Conservation (phyloP, 2,888 invertebrate genomes). For the Sphaerophoria rueppellii region DNA sequence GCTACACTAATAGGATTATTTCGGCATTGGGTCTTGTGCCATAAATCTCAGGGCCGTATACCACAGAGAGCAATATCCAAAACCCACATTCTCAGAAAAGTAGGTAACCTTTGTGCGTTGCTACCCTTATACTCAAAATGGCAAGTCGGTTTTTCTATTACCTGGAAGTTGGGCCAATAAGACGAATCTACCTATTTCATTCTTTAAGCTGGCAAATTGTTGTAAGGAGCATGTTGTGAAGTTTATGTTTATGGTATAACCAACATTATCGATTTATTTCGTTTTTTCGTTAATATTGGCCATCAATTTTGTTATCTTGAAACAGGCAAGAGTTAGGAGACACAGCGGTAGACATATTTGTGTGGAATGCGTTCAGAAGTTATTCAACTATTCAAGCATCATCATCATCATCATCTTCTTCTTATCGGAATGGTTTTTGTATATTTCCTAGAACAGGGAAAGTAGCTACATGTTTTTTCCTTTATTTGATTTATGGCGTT, state of each 20-base stretch:
- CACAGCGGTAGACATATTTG: neutral
- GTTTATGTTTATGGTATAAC: too few relatives aligned
- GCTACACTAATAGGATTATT: constrained; percentile 58
- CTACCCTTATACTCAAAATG: neutral
- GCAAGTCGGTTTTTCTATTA: constrained; percentile 3
- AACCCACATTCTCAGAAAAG: neutral
- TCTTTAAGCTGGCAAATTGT: constrained; percentile 6
- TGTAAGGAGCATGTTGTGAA: neutral
- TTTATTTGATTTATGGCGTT: neutral
- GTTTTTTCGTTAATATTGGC: neutral
- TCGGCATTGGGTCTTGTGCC: constrained; percentile 22
- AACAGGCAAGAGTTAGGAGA: neutral
- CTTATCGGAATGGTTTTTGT: neutral
- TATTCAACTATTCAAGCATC: neutral
- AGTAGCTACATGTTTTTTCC: neutral
- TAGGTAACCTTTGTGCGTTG: neutral
- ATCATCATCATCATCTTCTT: neutral
- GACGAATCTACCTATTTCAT: constrained; percentile 11
- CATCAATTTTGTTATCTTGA: neutral
- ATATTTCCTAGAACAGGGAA: neutral
- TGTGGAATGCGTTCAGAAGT: neutral
- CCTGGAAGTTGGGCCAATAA: neutral
- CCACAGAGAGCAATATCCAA: constrained; percentile 39
- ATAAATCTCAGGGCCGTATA: constrained; percentile 44
- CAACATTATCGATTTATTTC: neutral